A percentile compares a stretch with the other conserved stretches of the same genome.
phyloP scores from a whole-genome alignment of 2,888 invertebrate genomes.

The Steinernema carpocapsae region DNA sequence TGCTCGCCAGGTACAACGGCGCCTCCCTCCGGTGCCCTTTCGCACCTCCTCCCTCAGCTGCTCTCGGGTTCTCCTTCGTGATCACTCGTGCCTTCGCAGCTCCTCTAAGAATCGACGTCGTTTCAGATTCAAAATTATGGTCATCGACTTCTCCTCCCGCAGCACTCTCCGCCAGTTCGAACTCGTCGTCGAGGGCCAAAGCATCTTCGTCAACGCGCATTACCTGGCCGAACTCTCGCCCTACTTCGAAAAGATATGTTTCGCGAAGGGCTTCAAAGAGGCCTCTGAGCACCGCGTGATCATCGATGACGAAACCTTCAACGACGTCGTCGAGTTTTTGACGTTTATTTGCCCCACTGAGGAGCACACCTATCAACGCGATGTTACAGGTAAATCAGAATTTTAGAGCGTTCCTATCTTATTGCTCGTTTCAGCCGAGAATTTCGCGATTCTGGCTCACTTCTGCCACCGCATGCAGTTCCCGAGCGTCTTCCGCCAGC shows the following conservation, averaged over 20 bases:
- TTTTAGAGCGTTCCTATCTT: background rate
- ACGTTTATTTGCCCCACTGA: conserved; percentile 45
- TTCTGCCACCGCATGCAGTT: conserved; percentile 46
- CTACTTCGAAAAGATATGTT: conserved; percentile 48
- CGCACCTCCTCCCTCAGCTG: conserved; percentile 1
- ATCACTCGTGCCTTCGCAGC: background rate
- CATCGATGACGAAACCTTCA: conserved; percentile 42
- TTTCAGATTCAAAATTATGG: conserved; percentile 38
- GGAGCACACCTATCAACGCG: conserved; percentile 40
- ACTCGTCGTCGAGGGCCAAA: conserved; percentile 41
- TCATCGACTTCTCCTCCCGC: conserved; percentile 47
- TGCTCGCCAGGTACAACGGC: background rate
- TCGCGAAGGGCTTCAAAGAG: conserved; percentile 43
- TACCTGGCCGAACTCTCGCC: conserved; percentile 49
- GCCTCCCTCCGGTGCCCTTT: background rate
- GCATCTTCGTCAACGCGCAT: conserved; percentile 44
- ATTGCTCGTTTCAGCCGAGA: conserved; percentile 40
- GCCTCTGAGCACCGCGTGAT: conserved; percentile 38
- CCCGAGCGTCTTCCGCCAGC: conserved; percentile 42
- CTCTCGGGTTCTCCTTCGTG: background rate
- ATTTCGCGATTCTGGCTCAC: conserved; percentile 46
- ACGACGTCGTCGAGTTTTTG: conserved; percentile 45
- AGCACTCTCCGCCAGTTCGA: conserved; percentile 46
- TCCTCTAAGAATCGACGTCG: background rate
- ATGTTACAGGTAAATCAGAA: conserved; percentile 39